phyloP scores from a whole-genome alignment of 2,113 vertebrate genomes.

The Tetrax tetrax region DNA sequence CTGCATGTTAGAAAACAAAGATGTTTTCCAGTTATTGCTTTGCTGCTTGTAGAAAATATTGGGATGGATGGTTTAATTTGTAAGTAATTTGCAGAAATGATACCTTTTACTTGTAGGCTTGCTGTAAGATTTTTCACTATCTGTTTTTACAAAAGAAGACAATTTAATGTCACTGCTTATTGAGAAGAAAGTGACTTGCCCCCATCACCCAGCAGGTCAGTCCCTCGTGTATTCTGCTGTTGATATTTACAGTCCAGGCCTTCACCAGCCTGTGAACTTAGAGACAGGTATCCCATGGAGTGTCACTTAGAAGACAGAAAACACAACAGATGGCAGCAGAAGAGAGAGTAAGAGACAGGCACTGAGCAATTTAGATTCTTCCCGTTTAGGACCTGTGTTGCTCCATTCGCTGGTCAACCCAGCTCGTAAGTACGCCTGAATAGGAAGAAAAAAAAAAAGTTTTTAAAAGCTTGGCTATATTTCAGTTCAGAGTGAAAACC shows the following conservation, averaged over 20 bases:
- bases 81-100: neutral
- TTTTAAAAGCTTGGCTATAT: neutral
- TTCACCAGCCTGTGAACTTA: neutral
- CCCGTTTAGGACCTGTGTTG: neutral
- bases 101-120: neutral
- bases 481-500: neutral
- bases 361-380: neutral
- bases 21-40: neutral
- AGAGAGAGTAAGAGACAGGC: neutral
- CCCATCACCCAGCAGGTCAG: neutral
- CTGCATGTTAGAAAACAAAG: neutral
- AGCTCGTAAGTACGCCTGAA: neutral
- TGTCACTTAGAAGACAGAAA: neutral
- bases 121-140: neutral
- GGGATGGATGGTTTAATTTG: neutral
- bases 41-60: neutral
- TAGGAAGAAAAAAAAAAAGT: neutral
- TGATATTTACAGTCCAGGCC: neutral
- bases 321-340: neutral
- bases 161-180: neutral
- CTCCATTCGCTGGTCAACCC: neutral
- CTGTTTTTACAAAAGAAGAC: neutral
- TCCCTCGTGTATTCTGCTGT: neutral
- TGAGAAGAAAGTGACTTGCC: neutral
- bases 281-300: neutral